These are phyloP conservation scores for Tursiops truncatus DNA, from an alignment of 2,113 vertebrate species.

Conservation along the genomic window DNA sequence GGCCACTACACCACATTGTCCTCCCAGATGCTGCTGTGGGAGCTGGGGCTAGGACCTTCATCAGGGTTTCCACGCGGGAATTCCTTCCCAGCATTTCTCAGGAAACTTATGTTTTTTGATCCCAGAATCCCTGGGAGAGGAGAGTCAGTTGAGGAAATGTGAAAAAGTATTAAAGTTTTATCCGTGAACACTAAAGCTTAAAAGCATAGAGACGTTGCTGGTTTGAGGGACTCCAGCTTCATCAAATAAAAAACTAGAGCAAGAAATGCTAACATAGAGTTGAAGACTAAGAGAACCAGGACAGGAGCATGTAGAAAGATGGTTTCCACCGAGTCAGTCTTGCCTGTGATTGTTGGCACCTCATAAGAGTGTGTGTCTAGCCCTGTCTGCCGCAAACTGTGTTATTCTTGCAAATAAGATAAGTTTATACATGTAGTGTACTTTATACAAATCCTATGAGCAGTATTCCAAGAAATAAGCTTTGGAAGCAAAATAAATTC, in stretches of 20 bases:
- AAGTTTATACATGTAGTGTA: not conserved
- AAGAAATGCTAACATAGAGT: not conserved
- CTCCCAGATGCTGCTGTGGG: not conserved
- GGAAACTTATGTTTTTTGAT: not conserved
- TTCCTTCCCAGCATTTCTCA: constrained; percentile 3
- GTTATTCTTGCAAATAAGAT: not conserved
- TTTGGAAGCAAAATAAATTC: constrained; percentile 45
- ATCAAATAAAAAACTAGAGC: not conserved
- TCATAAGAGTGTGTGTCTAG: not conserved
- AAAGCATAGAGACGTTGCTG: not conserved
- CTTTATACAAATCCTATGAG: not conserved
- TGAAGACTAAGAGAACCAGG: not conserved
- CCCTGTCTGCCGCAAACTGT: not conserved
- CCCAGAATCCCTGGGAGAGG: constrained; percentile 23
- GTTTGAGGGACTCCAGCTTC: not conserved
- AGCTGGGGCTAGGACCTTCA: not conserved
- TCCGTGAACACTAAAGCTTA: not conserved
- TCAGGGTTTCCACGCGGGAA: not conserved
- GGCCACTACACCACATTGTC: not conserved
- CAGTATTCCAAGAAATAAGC: not conserved
- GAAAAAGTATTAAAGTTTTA: not conserved
- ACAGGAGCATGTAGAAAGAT: accelerated
- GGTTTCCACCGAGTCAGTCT: too few relatives aligned
- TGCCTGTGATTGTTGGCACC: not conserved
- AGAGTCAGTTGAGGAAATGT: constrained; percentile 33